Evolutionary conservation across 2,888 invertebrate genomes (phyloP), one percentile per base, ranked within the genome.

Genomic region (Sinelater perroti): DNA sequence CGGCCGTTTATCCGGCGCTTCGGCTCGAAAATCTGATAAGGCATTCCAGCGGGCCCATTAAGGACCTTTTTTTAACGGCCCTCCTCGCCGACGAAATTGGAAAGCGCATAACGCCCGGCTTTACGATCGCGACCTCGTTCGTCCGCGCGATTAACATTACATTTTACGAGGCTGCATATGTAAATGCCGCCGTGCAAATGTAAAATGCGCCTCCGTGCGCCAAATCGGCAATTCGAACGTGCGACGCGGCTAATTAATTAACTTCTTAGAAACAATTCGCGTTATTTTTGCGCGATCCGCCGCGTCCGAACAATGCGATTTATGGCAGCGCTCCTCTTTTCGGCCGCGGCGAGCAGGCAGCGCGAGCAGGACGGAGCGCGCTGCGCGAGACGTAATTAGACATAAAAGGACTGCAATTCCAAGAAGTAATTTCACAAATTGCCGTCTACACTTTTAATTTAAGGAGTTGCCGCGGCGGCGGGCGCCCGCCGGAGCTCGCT

Each of bases 391-490:
- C 45, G 57, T 57, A 53, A 61, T 58, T 56, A 64, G 57, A 67
- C 60, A 59, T 63, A 59, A 66, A 45, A 62, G 46, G 57, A 58
- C 57, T 52, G 69, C 69, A 72, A 73, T 77, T 77, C 78, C 71
- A 62, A 73, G 77, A 78, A 78, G 75, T 76, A 76, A 78, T 78
- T 78, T 78, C 77, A 78, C 77, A 78, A 78, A 78, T 78, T 78
- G 76, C 74, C 70, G 71, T 72, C 73, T 72, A 74, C 73, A 74
- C 73, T 71, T 72, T 74, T 73, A 74, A 74, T 73, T 73, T 71
- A 72, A 71, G 63, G 58, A 52, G 58, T 30, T 18, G 40, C n/a
- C 14, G 8, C 10, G 40, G 21, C 26, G 8, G 10, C 13, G 21
- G 40, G 10, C 24, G n/a, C 8, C 6, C 26, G n/a, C n/a, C n/a